A percentile compares a stretch with the other conserved stretches of the same genome.
Evolutionary conservation across 2,113 vertebrate species (phyloP).

Genomic region (Zosterops hypoxanthus): DNA sequence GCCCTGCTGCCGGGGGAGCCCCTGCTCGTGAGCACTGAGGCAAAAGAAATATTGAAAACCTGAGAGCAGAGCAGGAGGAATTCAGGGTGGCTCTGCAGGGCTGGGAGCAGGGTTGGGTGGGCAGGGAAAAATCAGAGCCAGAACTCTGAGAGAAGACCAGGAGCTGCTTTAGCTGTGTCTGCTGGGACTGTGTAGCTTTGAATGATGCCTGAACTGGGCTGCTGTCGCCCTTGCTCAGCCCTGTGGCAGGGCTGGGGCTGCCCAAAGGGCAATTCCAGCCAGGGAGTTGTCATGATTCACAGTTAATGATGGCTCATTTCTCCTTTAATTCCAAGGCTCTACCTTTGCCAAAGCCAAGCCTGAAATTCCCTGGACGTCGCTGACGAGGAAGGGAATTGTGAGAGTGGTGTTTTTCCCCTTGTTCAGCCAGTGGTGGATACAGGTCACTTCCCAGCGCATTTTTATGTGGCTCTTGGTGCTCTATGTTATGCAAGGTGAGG

Average conservation of each 20-base stretch:
- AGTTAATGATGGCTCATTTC: not conserved
- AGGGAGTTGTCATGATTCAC: not conserved
- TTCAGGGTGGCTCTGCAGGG: accelerated
- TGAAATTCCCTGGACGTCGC: slow-evolving; percentile 90
- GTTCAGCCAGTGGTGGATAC: slow-evolving; percentile 97
- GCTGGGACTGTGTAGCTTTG: accelerated
- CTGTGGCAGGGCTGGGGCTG: not conserved
- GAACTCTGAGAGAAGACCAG: accelerated
- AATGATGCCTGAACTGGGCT: not conserved
- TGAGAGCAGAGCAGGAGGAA: accelerated
- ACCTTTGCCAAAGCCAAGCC: slow-evolving; percentile 98
- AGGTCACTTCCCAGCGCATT: slow-evolving; percentile 90
- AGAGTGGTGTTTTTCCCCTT: slow-evolving; percentile 92
- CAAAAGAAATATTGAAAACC: accelerated
- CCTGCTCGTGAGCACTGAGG: accelerated
- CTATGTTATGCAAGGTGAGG: slow-evolving; percentile 92
- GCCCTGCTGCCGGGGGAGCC: not conserved
- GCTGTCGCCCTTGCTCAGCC: not conserved
- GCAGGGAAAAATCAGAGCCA: not conserved
- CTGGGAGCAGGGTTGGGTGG: accelerated
- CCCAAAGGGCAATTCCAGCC: not conserved
- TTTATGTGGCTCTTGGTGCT: slow-evolving; percentile 89
- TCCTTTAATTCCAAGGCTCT: slow-evolving; percentile 81
- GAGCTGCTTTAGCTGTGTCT: accelerated
- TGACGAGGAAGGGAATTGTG: slow-evolving; percentile 94